Base-by-base conservation (phyloP, 2,888 invertebrate genomes). In the Clusia tigrina region DNA sequence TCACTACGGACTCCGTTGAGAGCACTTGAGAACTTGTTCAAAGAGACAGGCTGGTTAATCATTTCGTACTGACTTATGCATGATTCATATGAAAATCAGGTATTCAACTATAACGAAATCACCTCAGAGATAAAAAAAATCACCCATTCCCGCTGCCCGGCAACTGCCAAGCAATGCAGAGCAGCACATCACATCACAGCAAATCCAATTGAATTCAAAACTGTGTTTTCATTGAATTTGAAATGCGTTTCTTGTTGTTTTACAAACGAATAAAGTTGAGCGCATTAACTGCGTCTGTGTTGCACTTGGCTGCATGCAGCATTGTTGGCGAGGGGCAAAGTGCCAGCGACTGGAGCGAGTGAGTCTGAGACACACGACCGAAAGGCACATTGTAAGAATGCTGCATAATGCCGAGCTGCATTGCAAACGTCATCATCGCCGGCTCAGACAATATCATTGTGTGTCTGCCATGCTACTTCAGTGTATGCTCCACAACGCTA, bases 331-430 rank as follows among this genome's bases (percentile, higher is more conserved):
- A n/a, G n/a, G n/a, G n/a, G n/a, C n/a, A n/a, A n/a, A n/a, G n/a
- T n/a, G n/a, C n/a, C n/a, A n/a, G n/a, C n/a, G n/a, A n/a, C n/a
- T n/a, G n/a, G n/a, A n/a, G n/a, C n/a, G n/a, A n/a, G n/a, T n/a
- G n/a, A n/a, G n/a, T n/a, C n/a, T n/a, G n/a, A n/a, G n/a, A n/a
- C n/a, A n/a, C n/a, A n/a, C n/a, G n/a, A n/a, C 12, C n/a, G n/a
- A 42, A 42, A 42, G 42, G 42, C 15, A 42, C 42, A 42, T 42
- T 42, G 42, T 15, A n/a, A n/a, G 42, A 6, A 42, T 42, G 42
- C 10, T 42, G 42, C n/a, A 42, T 42, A 17, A 42, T 42, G 42
- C 42, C 42, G n/a, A 42, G 10, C 42, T 42, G 42, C 42, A 42
- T 42, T 42, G 9, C 42, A 42, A 42, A n/a, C n/a, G 42, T 42